Base-by-base conservation (phyloP, 2,797 vertebrate genomes). In the Potorous gilbertii region DNA sequence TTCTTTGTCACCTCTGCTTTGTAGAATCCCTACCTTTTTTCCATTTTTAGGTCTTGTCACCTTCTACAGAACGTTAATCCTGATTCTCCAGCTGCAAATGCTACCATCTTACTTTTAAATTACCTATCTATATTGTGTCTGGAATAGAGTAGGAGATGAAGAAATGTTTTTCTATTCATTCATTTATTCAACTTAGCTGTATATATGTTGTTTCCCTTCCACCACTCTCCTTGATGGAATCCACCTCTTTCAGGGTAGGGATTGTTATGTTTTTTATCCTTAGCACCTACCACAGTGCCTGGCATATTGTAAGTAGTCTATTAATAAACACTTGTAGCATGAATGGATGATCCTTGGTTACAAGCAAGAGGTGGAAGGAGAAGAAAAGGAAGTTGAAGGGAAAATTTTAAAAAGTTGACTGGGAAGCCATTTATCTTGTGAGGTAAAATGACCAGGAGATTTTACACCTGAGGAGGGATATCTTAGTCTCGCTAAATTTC, bases 301-400 rank as follows among this genome's bases (percentile, higher is more conserved):
- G 89, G 94, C 28, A 74, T 81, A 95, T 95, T 92, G 55, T 96
- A 96, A 93, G 31, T 91, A 93, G 55, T 97, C n/a, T 4, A n/a
- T 66, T 95, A 92, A 91, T 95, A 95, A 96, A 93, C 94, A 54
- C 91, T 97, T 95, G 50, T 59, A 95, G 92, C 93, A 92, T 91
- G 94, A 97, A 90, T 96, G 54, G 66, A 81, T 95, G 56, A 54
- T 96, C 92, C 14, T 14, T 66, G 16, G n/a, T 40, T 74, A n/a
- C n/a, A 74, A 74, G n/a, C 40, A 74, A 74, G 34, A 40, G 34
- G 16, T 74, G 5, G n/a, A 74, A 74, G 16, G 16, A 74, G 5
- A 16, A 21, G 66, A 74, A 74, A 21, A 74, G 5, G n/a, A 74
- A 74, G 66, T n/a, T 74, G n/a, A 74, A 74, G 16, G 66, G 34